Evolutionary conservation across 2,113 vertebrate genomes (phyloP).

Genomic region (Speoplatyrhinus poulsoni): DNA sequence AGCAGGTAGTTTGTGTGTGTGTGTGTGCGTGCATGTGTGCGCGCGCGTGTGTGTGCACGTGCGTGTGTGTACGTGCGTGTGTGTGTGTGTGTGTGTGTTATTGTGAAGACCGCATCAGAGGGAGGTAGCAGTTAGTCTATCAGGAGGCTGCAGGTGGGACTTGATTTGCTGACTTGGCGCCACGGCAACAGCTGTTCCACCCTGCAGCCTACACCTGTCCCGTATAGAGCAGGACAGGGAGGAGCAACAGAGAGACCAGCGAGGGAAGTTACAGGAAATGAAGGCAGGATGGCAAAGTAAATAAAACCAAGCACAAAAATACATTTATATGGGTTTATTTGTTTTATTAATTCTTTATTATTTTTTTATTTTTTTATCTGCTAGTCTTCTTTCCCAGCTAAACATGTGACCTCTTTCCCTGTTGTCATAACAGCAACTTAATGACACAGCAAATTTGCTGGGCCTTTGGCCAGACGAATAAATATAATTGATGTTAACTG

Average conservation of each 20-base stretch:
- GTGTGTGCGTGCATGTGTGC: too few relatives aligned
- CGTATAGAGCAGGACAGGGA: constrained; percentile 7
- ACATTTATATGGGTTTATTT: too few relatives aligned
- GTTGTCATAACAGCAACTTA: constrained; percentile 63
- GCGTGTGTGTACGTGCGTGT: not conserved
- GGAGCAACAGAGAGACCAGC: not conserved
- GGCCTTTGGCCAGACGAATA: constrained; percentile 30
- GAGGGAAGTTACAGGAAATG: not conserved
- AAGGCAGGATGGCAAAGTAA: not conserved
- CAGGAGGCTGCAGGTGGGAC: not conserved
- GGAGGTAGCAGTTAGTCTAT: constrained; percentile 2
- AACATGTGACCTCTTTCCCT: constrained; percentile 47
- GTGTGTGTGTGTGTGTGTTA: not conserved
- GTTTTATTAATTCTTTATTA: too few relatives aligned
- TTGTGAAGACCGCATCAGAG: not conserved
- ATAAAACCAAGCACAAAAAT: too few relatives aligned
- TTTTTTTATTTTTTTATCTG: not conserved
- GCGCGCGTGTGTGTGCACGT: too few relatives aligned
- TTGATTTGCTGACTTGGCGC: constrained; percentile 38
- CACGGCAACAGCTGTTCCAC: constrained; percentile 48
- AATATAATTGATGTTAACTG: not conserved
- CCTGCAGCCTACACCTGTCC: constrained; percentile 51
- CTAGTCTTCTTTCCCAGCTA: constrained; percentile 12
- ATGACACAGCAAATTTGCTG: constrained; percentile 51
- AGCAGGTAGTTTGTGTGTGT: not conserved